Percentiles rank a stretch among this genome's conserved stretches.
Evolutionary conservation across 2,888 invertebrate species (phyloP).

Genomic region (Scaptomyza tumidula): DNA sequence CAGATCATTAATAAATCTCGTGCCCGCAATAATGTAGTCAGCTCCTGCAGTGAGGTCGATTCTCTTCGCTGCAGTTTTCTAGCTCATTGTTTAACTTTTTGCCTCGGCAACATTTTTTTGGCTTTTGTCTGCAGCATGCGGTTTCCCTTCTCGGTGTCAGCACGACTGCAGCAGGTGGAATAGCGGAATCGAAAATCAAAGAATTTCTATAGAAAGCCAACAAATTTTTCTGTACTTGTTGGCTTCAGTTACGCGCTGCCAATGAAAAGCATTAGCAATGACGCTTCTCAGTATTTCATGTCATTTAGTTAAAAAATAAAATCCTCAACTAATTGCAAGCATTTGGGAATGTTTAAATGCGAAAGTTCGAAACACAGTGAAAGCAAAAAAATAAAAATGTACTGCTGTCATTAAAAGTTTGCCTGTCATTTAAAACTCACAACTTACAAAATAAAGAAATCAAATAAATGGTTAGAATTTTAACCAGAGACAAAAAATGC

Average conservation of each 20-base stretch:
- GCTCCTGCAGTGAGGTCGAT: slow-evolving; percentile 12
- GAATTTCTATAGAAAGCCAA: slow-evolving; percentile 20
- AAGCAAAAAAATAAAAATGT: background rate
- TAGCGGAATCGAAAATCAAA: slow-evolving; percentile 25
- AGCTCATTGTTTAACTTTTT: slow-evolving; percentile 40
- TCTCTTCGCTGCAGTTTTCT: slow-evolving; percentile 31
- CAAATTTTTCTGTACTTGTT: slow-evolving; percentile 17
- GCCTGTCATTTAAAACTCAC: slow-evolving; percentile 14
- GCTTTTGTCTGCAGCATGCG: slow-evolving; percentile 1
- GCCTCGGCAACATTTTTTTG: slow-evolving; percentile 10
- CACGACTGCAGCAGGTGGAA: slow-evolving; percentile 8
- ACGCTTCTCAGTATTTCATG: slow-evolving; percentile 2
- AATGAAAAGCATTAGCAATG: slow-evolving; percentile 7
- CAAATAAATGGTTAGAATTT: slow-evolving; percentile 30
- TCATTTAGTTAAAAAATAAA: slow-evolving; percentile 9
- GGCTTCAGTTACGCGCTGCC: slow-evolving; percentile 17
- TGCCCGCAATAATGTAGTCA: slow-evolving; percentile 32
- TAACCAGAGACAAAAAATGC: slow-evolving; percentile 12
- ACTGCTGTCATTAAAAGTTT: slow-evolving; percentile 43
- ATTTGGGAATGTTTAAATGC: slow-evolving; percentile 20
- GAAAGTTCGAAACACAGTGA: slow-evolving; percentile 17
- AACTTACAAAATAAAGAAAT: slow-evolving; percentile 8
- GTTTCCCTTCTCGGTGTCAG: slow-evolving; percentile 10
- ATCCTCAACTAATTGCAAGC: slow-evolving; percentile 26
- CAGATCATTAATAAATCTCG: slow-evolving; percentile 51